These are phyloP conservation scores for Crambe crambe DNA, from an alignment of 37 sponge, comb jelly and placozoan genomes.

Conservation along the genomic window DNA sequence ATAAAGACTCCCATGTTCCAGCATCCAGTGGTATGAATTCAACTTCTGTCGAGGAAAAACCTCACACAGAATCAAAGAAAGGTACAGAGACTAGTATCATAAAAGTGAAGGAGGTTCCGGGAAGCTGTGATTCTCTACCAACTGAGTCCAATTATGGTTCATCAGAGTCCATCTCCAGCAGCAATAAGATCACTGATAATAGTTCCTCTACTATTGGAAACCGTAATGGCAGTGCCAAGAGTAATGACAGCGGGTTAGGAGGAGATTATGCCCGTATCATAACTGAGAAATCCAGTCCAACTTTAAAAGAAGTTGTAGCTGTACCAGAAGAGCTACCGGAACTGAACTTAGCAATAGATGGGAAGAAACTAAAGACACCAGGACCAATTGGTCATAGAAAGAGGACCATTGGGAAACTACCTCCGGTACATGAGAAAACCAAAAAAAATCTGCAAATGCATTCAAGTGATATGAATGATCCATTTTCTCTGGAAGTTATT, in stretches of 20 bases:
- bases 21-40: not conserved
- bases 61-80: not conserved
- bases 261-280: conserved; percentile 6
- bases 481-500: not conserved
- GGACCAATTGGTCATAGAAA: not conserved
- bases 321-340: not conserved
- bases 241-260: conserved; percentile 31
- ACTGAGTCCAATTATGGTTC: not conserved
- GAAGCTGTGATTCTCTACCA: not conserved
- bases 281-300: conserved; percentile 3
- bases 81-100: not conserved
- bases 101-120: not conserved
- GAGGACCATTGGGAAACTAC: not conserved
- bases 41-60: not conserved
- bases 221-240: conserved; percentile 10
- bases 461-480: not conserved
- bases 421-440: not conserved
- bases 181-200: not conserved
- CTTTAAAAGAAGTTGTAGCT: not conserved
- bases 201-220: not conserved
- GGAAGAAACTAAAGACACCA: conserved; percentile 1
- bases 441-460: not conserved
- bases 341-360: not conserved
- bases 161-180: not conserved
- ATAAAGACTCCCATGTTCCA: not conserved